These are phyloP conservation scores for Elephas maximus DNA, from an alignment of 2,113 vertebrate genomes.

Conservation along the genomic window DNA sequence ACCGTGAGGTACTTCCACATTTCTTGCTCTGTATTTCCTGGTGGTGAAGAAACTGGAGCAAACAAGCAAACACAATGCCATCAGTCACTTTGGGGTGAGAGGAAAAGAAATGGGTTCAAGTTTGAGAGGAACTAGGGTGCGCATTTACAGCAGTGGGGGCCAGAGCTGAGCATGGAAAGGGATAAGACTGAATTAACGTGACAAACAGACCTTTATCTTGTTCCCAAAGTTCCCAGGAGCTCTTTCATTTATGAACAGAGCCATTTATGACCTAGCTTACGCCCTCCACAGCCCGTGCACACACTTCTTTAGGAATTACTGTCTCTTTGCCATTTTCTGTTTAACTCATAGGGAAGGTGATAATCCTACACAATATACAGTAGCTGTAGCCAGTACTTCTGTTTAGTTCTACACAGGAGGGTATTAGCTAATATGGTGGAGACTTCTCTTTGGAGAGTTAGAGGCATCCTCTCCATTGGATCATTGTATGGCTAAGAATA, in stretches of 20 bases:
- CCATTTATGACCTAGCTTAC: neutral
- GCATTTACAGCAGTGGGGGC: neutral
- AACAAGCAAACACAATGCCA: neutral
- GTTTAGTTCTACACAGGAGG: neutral
- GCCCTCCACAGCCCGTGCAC: neutral
- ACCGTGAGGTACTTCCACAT: neutral
- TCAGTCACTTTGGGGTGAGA: neutral
- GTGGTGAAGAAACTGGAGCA: conserved; percentile 9
- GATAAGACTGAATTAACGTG: neutral
- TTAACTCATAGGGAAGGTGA: conserved; percentile 14
- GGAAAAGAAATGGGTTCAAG: neutral
- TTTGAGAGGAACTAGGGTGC: neutral
- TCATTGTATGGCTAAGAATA: neutral
- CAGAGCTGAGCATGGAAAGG: neutral
- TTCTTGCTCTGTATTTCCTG: conserved; percentile 3
- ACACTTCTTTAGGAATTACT: neutral
- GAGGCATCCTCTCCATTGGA: neutral
- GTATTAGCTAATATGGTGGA: neutral
- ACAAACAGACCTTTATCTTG: neutral
- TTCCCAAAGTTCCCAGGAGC: neutral
- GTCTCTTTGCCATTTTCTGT: conserved; percentile 45
- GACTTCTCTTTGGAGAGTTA: neutral
- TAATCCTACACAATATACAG: neutral
- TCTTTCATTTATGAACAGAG: neutral
- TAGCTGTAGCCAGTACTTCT: neutral